Evolutionary conservation across 2,888 invertebrate species (phyloP).

Genomic region (Dasypogon diadema): DNA sequence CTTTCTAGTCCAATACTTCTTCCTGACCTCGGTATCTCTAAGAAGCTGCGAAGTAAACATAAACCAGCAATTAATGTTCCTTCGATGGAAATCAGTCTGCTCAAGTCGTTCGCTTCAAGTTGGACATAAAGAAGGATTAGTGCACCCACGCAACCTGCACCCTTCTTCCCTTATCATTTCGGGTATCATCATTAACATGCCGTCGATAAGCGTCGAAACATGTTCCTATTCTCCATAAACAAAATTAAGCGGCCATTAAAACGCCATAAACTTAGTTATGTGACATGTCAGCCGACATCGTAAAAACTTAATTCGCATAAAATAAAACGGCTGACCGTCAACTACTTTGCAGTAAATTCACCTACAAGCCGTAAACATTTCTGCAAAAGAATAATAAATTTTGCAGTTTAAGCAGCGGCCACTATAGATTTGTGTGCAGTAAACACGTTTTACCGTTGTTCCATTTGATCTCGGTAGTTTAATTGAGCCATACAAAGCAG

Average conservation of each 20-base stretch:
- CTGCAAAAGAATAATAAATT: conserved; percentile 58
- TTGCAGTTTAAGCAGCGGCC: conserved; percentile 56
- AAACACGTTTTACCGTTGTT: conserved; percentile 51
- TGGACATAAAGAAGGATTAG: conserved; percentile 23
- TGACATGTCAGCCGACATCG: conserved; percentile 58
- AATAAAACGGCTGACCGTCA: conserved; percentile 53
- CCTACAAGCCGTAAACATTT: conserved; percentile 58
- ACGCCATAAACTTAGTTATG: conserved; percentile 68
- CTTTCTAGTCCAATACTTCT: too few species aligned
- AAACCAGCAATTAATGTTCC: too few species aligned
- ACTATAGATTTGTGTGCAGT: conserved; percentile 42
- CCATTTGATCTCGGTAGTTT: conserved; percentile 22
- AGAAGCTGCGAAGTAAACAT: too few species aligned
- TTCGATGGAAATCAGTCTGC: too few species aligned
- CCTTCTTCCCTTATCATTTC: conserved; percentile 33
- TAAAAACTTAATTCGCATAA: conserved; percentile 59
- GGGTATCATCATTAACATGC: conserved; percentile 62
- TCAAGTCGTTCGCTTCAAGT: too few species aligned
- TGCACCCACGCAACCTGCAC: conserved; percentile 5
- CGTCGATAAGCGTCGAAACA: conserved; percentile 62
- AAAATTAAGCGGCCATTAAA: conserved; percentile 70
- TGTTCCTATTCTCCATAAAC: conserved; percentile 68
- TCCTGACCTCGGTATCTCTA: too few species aligned
- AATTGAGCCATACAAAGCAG: conserved; percentile 45
- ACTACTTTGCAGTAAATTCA: conserved; percentile 56